phyloP scores from a whole-genome alignment of 2,113 vertebrate genomes.

The Ibidorhyncha struthersii region DNA sequence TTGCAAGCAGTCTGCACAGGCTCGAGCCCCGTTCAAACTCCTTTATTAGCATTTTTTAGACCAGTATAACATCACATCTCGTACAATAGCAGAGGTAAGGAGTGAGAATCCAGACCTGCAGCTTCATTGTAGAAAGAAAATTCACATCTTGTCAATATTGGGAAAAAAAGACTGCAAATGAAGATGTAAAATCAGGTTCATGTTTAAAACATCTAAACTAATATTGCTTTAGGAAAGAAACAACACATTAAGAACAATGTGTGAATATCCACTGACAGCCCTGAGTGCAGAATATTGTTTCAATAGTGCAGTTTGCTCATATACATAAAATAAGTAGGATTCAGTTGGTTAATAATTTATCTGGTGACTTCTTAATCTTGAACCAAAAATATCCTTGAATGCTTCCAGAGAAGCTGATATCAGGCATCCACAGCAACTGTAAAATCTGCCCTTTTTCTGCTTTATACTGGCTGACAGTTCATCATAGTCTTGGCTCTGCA shows the following conservation, averaged over 20 bases:
- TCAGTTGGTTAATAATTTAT: conserved; percentile 55
- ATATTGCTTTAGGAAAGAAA: conserved; percentile 49
- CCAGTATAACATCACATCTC: neutral
- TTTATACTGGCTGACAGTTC: conserved; percentile 45
- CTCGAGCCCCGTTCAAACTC: neutral
- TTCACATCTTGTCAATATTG: conserved; percentile 31
- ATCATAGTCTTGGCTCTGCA: conserved; percentile 13
- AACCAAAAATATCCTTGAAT: conserved; percentile 48
- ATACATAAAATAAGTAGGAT: conserved; percentile 41
- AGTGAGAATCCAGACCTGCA: neutral
- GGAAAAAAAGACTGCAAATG: conserved; percentile 18
- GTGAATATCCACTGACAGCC: conserved; percentile 51
- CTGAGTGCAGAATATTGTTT: conserved; percentile 45
- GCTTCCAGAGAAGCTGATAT: conserved; percentile 41
- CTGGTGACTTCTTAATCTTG: conserved; percentile 49
- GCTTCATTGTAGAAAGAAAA: conserved; percentile 21
- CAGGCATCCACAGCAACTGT: conserved; percentile 43
- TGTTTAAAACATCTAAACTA: conserved; percentile 68
- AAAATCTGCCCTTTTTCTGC: conserved; percentile 54
- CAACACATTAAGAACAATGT: conserved; percentile 51
- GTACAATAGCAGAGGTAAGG: neutral
- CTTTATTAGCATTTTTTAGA: conserved; percentile 10
- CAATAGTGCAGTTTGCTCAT: conserved; percentile 31
- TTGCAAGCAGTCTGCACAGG: neutral
- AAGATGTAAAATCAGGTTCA: conserved; percentile 60